Conservation (phyloP, 2,113 vertebrate genomes). For the Pollachius pollachius region DNA sequence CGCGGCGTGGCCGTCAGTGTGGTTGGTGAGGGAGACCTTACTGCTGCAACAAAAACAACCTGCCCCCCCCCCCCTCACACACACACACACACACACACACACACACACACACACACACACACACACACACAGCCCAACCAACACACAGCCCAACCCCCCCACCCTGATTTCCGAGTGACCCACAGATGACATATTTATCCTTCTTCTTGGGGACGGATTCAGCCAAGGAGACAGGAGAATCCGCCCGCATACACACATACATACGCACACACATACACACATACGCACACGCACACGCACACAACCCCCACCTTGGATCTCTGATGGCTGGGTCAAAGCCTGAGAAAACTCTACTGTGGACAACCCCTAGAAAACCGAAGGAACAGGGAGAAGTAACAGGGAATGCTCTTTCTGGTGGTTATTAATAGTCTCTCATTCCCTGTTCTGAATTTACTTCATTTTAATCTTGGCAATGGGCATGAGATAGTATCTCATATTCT, state of each 20-base stretch:
- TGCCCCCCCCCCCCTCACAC: conserved; percentile 1
- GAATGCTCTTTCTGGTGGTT: neutral
- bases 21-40: conserved; percentile 66
- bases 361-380: conserved; percentile 68
- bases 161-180: too few relatives aligned
- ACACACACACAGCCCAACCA: neutral
- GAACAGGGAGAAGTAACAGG: neutral
- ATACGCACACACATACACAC: too few relatives aligned
- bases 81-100: too few relatives aligned
- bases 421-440: neutral
- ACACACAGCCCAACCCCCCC: too few relatives aligned
- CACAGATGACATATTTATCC: too few relatives aligned
- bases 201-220: too few relatives aligned
- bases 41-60: conserved; percentile 45
- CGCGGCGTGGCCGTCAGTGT: conserved; percentile 63
- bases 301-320: neutral
- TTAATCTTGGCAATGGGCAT: neutral
- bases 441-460: neutral
- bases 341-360: conserved; percentile 59
- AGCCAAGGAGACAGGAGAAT: too few relatives aligned
- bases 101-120: too few relatives aligned
- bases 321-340: conserved; percentile 47
- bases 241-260: too few relatives aligned
- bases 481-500: neutral
- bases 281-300: too few relatives aligned